Conservation (phyloP, 2,797 vertebrate species). For the Pogoniulus pusillus region DNA sequence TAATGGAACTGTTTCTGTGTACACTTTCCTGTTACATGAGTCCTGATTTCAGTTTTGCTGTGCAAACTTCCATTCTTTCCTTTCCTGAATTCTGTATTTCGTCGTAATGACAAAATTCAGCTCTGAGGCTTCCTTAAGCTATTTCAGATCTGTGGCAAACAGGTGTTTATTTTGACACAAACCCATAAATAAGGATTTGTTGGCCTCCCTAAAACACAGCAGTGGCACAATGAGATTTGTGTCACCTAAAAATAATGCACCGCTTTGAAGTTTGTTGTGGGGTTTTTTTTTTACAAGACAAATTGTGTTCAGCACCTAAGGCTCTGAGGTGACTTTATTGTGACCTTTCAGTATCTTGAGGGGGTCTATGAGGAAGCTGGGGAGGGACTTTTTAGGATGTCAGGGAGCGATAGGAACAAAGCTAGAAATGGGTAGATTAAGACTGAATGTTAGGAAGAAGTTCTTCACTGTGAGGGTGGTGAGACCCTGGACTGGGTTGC, state of each 20-base stretch:
- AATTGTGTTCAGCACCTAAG: neutral
- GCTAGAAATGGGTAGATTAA: too few species aligned
- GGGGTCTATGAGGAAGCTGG: too few species aligned
- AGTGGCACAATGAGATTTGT: neutral
- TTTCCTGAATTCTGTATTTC: neutral
- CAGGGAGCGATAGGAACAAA: too few species aligned
- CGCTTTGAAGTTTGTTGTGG: neutral
- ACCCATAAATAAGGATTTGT: neutral
- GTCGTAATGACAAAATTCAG: neutral
- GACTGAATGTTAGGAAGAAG: too few species aligned
- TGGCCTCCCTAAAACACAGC: neutral
- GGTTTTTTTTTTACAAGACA: neutral
- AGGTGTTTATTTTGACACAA: neutral
- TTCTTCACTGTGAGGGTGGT: too few species aligned
- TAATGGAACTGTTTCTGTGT: neutral
- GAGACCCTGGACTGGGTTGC: too few species aligned
- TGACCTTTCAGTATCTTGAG: too few species aligned
- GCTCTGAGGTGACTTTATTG: too few species aligned
- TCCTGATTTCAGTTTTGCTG: neutral
- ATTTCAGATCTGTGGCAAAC: neutral
- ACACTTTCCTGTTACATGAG: neutral
- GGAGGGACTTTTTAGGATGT: too few species aligned
- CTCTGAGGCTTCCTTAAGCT: neutral
- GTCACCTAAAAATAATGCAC: conserved; percentile 9
- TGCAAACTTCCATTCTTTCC: neutral